These are phyloP conservation scores for Neostethus bicornis DNA, from an alignment of 2,797 vertebrate genomes.

Conservation along the genomic window DNA sequence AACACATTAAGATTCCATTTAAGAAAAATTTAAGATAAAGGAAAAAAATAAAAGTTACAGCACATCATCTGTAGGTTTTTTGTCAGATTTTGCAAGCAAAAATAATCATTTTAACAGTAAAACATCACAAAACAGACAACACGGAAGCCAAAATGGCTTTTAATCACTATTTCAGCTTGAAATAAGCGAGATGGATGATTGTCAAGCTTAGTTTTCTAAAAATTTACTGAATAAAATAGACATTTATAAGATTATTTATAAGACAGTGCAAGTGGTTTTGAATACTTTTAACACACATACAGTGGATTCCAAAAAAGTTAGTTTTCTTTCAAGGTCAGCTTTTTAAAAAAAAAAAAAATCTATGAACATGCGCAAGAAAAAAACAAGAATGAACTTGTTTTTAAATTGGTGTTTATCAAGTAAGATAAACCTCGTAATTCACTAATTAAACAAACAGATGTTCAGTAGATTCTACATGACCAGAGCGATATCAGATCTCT, in stretches of 20 bases:
- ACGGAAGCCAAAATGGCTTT: conserved; percentile 32
- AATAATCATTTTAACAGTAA: conserved; percentile 1
- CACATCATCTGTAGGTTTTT: too few species aligned
- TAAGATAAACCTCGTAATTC: conserved; percentile 29
- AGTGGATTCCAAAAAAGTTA: conserved; percentile 34
- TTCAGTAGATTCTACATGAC: conserved; percentile 17
- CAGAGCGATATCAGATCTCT: conserved; percentile 36
- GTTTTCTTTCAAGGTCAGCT: conserved; percentile 37
- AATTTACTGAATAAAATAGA: conserved; percentile 26
- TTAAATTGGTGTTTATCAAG: conserved; percentile 13
- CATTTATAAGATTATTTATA: conserved; percentile 16
- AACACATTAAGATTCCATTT: conserved; percentile 17
- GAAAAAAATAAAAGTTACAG: too few species aligned
- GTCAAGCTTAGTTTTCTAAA: conserved; percentile 39
- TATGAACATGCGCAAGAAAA: conserved; percentile 26
- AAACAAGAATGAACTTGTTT: conserved; percentile 16
- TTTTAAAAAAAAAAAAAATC: too few species aligned
- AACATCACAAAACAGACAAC: conserved; percentile 20
- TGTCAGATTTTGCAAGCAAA: conserved; percentile 26
- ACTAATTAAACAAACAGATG: conserved; percentile 35
- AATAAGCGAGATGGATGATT: conserved; percentile 48
- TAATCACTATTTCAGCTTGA: conserved; percentile 25
- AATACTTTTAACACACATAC: conserved; percentile 24
- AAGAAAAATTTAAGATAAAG: too few species aligned
- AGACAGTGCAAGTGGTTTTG: conserved; percentile 17